Percentiles rank a stretch among this genome's conserved stretches.
Evolutionary conservation across 2,797 vertebrate species (phyloP).

Genomic region (Erethizon dorsatum): DNA sequence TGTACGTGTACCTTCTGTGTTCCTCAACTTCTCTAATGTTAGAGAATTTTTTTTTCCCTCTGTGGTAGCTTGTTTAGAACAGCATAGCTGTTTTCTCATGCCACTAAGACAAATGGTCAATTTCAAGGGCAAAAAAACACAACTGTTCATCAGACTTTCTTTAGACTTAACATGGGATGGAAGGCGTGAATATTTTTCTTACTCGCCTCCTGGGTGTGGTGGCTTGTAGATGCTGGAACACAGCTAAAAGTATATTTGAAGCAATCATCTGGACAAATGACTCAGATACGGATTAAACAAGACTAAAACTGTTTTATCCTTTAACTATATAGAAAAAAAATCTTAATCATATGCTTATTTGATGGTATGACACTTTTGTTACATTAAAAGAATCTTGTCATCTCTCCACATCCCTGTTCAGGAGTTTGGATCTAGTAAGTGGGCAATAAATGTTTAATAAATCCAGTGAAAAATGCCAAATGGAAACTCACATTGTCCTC

Average conservation of each 20-base stretch:
- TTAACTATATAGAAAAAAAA: background rate
- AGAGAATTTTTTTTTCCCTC: background rate
- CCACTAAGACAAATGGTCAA: background rate
- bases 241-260: background rate
- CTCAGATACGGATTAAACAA: constrained; percentile 35
- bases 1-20: background rate
- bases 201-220: background rate
- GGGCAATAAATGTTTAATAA: constrained; percentile 10
- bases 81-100: background rate
- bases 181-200: background rate
- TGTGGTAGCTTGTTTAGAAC: background rate
- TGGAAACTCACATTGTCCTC: background rate
- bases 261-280: background rate
- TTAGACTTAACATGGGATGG: background rate
- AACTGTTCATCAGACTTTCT: background rate
- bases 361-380: background rate
- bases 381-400: background rate
- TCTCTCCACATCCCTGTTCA: background rate
- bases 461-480: background rate
- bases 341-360: background rate
- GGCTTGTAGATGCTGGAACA: background rate
- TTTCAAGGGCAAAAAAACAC: background rate
- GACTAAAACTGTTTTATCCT: constrained; percentile 24
- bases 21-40: background rate
- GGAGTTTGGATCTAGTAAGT: background rate